Evolutionary conservation across 2,113 vertebrate species (phyloP), one percentile per base, ranked within the genome.

Genomic region (Dasyprocta punctata): DNA sequence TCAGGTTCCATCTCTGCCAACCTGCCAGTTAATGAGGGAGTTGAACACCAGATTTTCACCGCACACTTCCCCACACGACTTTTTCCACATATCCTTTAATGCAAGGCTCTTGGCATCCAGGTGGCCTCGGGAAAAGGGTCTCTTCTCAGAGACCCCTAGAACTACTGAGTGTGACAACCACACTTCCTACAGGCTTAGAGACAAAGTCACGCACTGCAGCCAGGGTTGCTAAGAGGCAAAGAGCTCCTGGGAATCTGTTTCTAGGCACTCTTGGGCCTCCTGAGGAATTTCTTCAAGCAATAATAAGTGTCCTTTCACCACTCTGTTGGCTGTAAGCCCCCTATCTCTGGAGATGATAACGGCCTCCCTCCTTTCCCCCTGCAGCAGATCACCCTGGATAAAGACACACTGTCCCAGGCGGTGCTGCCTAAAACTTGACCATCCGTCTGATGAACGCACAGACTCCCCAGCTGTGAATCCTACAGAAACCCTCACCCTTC

Each of bases 291-390:
- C 86, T 88, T 96, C 77, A 94, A 88, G 93, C 97, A 97, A 73
- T 97, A 97, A 95, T 97, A 94, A 98, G 97, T 96, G 92, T 93
- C 92, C 96, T 98, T 98, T 98, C 98, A 98, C 63, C 97, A 97
- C 97, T 97, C 97, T 14, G 87, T 96, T 96, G 92, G 41, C 96
- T 88, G 96, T 98, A 91, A 96, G 95, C 60, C 84, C 94, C 14
- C 92, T 97, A 7, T 98, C 96, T 97, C 94, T 78, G 36, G 36
- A 92, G 69, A 69, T 71, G 89, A 98, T 78, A 97, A 92, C 90
- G 73, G 71, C 36, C 41, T 20, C 33, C 16, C 49, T n/a, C 4
- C 54, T 8, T 3, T 16, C 9, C 3, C n/a, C 4, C 24, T n/a
- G 54, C 65, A 36, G 41, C 60, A 71, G 73, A 56, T 65, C 73